Percentiles rank a stretch among this genome's conserved stretches.
Conservation (phyloP, 2,888 invertebrate species). For the Leptinotarsa peninsularis region DNA sequence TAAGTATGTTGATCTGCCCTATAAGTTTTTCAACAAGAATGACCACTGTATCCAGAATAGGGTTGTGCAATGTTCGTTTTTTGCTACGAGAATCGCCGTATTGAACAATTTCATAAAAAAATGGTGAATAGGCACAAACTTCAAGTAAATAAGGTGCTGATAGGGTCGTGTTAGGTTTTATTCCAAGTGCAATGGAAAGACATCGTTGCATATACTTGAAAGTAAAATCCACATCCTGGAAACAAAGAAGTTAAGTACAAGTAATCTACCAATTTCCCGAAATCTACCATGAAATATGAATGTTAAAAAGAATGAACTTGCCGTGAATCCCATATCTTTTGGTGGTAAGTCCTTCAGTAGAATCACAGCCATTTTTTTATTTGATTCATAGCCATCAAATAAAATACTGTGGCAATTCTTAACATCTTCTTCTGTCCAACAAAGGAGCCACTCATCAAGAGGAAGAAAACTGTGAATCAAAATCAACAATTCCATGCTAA, state of each 20-base stretch:
- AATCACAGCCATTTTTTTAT: conserved; percentile 75
- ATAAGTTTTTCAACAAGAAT: conserved; percentile 48
- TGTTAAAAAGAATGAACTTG: conserved; percentile 47
- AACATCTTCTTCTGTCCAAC: conserved; percentile 54
- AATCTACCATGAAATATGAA: not conserved
- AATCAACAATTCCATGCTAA: conserved; percentile 57
- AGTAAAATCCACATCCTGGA: conserved; percentile 53
- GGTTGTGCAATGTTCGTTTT: conserved; percentile 33
- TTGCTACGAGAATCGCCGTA: conserved; percentile 38
- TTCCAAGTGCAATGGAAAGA: conserved; percentile 71
- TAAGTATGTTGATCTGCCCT: conserved; percentile 43
- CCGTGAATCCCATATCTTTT: conserved; percentile 59
- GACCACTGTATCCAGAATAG: conserved; percentile 51
- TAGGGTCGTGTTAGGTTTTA: conserved; percentile 80
- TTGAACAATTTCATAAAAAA: conserved; percentile 50
- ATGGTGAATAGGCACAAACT: conserved; percentile 59
- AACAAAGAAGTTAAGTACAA: conserved; percentile 32
- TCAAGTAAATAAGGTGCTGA: conserved; percentile 80
- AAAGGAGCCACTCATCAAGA: conserved; percentile 52
- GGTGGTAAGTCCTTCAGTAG: conserved; percentile 68
- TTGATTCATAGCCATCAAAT: conserved; percentile 82
- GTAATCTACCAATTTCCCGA: not conserved
- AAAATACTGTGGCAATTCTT: conserved; percentile 57
- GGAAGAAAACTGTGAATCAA: conserved; percentile 46
- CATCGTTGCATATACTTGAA: conserved; percentile 53